A percentile compares a stretch with the other conserved stretches of the same genome.
Evolutionary conservation across 2,888 invertebrate species (phyloP).

Genomic region (Poecilus cupreus): DNA sequence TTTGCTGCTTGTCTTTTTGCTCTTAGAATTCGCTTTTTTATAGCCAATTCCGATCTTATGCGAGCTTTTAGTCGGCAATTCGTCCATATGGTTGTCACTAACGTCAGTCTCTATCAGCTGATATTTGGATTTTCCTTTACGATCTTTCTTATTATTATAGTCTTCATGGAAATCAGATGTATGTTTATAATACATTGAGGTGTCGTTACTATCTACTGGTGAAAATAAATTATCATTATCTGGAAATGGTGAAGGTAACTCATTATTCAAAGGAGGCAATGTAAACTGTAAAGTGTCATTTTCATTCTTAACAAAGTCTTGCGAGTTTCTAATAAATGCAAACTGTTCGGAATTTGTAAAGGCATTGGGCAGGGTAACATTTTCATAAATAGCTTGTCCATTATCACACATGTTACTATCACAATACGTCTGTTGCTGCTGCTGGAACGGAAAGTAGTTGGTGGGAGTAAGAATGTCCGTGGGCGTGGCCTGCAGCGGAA

Average conservation of each 20-base stretch:
- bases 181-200: slow-evolving; percentile 23
- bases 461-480: neutral
- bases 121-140: slow-evolving; percentile 74
- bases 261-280: neutral
- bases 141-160: slow-evolving; percentile 67
- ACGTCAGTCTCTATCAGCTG: slow-evolving; percentile 73
- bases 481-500: slow-evolving; percentile 63
- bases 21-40: slow-evolving; percentile 68
- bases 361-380: slow-evolving; percentile 63
- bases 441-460: slow-evolving; percentile 22
- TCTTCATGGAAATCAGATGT: slow-evolving; percentile 5
- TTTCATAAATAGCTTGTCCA: slow-evolving; percentile 64
- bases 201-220: neutral
- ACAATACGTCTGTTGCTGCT: neutral
- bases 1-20: slow-evolving; percentile 66
- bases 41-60: slow-evolving; percentile 57
- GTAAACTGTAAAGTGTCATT: neutral
- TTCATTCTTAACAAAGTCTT: neutral
- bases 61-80: slow-evolving; percentile 65
- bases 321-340: slow-evolving; percentile 59
- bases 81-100: slow-evolving; percentile 67
- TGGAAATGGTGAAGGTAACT: slow-evolving; percentile 32
- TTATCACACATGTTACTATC: slow-evolving; percentile 56
- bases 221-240: slow-evolving; percentile 37
- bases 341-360: slow-evolving; percentile 60